Evolutionary conservation across 1,140 invertebrate species (phyloP).

Genomic region (Adelges cooleyi): DNA sequence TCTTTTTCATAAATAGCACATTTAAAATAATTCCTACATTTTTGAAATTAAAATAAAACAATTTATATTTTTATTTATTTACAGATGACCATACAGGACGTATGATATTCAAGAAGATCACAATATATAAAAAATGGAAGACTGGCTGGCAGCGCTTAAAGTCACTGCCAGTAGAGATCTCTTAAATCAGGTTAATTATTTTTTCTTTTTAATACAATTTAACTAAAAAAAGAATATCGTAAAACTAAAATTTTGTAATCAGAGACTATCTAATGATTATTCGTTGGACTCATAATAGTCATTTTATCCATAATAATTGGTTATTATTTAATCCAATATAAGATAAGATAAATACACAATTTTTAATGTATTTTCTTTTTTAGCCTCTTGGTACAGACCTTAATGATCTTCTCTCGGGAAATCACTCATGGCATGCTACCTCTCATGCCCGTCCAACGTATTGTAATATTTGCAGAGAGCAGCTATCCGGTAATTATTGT

Average conservation of each 20-base stretch:
- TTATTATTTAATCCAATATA: too few species aligned
- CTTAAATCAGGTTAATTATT: conserved; percentile 24
- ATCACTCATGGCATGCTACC: conserved; percentile 87
- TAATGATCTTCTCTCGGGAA: conserved; percentile 66
- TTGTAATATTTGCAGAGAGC: conserved; percentile 90
- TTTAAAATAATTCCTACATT: too few species aligned
- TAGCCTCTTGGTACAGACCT: conserved; percentile 42
- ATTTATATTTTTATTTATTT: not conserved
- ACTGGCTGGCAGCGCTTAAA: conserved; percentile 29
- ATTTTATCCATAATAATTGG: too few species aligned
- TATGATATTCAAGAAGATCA: not conserved
- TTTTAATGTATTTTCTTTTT: conserved; percentile 9
- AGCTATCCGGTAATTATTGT: conserved; percentile 52
- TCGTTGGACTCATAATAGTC: too few species aligned
- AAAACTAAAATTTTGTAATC: too few species aligned
- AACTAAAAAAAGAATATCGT: too few species aligned
- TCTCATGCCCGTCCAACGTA: conserved; percentile 90
- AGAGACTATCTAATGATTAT: too few species aligned
- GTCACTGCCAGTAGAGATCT: conserved; percentile 27
- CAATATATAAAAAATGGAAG: conserved; percentile 24
- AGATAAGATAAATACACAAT: too few species aligned
- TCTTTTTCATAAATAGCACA: too few species aligned
- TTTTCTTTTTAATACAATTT: too few species aligned
- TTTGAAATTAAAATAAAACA: not conserved
- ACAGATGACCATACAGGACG: not conserved